A percentile compares a stretch with the other conserved stretches of the same genome.
Evolutionary conservation across 2,797 vertebrate species (phyloP).

Genomic region (Garrulus glandarius): DNA sequence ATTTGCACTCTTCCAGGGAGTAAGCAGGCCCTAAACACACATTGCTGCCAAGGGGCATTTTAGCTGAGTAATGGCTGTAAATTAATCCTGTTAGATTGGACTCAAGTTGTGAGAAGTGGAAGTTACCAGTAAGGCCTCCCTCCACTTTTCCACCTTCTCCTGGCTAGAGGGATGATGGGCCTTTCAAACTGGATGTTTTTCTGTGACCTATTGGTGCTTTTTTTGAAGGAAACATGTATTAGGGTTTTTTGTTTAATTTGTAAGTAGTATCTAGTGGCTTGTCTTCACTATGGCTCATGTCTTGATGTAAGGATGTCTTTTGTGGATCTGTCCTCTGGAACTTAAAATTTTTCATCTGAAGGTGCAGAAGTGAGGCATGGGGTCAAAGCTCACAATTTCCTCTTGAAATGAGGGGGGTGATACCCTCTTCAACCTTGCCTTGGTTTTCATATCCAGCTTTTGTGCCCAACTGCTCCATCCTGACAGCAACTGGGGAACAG

Average conservation of each 20-base stretch:
- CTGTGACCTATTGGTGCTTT: background rate
- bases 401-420: background rate
- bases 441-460: background rate
- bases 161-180: fast-evolving
- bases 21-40: background rate
- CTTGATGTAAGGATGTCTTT: background rate
- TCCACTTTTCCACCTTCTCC: background rate
- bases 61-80: background rate
- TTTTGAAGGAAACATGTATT: background rate
- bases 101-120: background rate
- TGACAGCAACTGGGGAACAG: background rate
- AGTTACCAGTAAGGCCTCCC: background rate
- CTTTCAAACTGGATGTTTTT: background rate
- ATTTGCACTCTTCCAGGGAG: background rate
- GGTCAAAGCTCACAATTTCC: background rate
- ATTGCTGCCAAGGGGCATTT: background rate
- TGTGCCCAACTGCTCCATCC: background rate
- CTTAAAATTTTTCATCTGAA: background rate
- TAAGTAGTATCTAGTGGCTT: background rate
- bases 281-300: background rate
- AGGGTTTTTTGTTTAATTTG: background rate
- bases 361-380: fast-evolving
- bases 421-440: background rate
- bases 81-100: background rate
- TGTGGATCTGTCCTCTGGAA: background rate